Conservation (phyloP, 2,113 vertebrate genomes). For the Bolborhynchus lineola region DNA sequence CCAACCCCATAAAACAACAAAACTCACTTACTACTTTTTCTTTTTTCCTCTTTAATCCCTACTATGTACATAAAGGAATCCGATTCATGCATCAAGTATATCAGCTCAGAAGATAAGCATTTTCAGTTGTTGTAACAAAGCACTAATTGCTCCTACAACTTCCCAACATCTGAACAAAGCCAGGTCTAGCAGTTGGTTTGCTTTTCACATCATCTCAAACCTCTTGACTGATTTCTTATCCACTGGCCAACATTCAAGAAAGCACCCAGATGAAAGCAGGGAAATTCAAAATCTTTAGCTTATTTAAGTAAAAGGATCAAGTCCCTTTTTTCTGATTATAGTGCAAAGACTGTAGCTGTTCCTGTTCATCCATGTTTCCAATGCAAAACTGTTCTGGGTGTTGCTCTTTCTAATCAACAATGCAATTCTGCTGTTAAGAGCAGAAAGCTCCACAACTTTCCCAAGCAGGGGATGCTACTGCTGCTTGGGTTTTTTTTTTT, state of each 20-base stretch:
- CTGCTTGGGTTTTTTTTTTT: accelerated
- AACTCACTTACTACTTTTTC: neutral
- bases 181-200: neutral
- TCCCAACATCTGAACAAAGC: neutral
- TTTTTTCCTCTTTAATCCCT: neutral
- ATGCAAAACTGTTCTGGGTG: neutral
- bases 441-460: neutral
- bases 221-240: neutral
- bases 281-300: neutral
- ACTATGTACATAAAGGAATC: neutral
- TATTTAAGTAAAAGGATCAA: neutral
- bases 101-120: neutral
- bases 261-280: neutral
- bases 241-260: neutral
- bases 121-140: neutral
- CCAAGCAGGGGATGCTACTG: neutral
- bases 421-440: neutral
- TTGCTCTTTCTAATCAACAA: neutral
- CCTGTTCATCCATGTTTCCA: neutral
- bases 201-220: neutral
- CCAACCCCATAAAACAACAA: neutral
- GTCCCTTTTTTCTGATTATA: neutral
- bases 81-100: neutral
- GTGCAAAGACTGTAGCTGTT: neutral
- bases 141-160: neutral